Percentiles rank a stretch among this genome's conserved stretches.
phyloP scores from a whole-genome alignment of 2,888 invertebrate genomes.

The Parascotia fuliginaria region DNA sequence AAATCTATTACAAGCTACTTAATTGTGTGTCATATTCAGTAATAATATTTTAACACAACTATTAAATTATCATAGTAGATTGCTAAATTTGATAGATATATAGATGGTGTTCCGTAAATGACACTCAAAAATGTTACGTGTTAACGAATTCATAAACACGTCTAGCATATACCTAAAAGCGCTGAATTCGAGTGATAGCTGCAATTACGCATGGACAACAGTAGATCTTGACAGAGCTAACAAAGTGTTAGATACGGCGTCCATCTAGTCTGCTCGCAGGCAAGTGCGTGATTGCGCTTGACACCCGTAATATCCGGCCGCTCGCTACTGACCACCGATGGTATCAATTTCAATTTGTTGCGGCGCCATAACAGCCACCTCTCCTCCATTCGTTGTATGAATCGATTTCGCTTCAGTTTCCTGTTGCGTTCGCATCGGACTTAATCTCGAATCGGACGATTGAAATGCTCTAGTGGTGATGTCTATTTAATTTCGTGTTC shows the following conservation, averaged over 20 bases:
- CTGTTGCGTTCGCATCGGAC: conserved; percentile 77
- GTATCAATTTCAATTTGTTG: conserved; percentile 86
- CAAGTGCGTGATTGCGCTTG: conserved; percentile 81
- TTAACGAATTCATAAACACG: conserved; percentile 40
- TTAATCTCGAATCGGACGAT: conserved; percentile 75
- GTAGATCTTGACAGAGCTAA: conserved; percentile 45
- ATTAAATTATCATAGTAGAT: not conserved
- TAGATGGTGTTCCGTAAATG: not conserved
- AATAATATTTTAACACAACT: too few relatives aligned
- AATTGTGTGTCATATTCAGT: too few relatives aligned
- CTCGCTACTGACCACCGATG: conserved; percentile 76
- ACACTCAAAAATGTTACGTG: conserved; percentile 21
- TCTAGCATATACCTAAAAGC: conserved; percentile 19
- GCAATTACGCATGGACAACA: conserved; percentile 44
- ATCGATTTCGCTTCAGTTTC: conserved; percentile 82
- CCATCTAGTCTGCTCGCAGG: conserved; percentile 49
- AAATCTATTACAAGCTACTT: too few relatives aligned
- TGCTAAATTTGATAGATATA: not conserved
- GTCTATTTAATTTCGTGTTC: conserved; percentile 63
- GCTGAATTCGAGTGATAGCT: conserved; percentile 36
- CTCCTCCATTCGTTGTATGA: conserved; percentile 76
- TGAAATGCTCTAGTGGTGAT: conserved; percentile 64
- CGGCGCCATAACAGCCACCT: conserved; percentile 77
- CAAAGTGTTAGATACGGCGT: conserved; percentile 57
- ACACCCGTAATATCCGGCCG: conserved; percentile 83